Conservation (phyloP, 2,888 invertebrate genomes). For the Leuctra nigra region DNA sequence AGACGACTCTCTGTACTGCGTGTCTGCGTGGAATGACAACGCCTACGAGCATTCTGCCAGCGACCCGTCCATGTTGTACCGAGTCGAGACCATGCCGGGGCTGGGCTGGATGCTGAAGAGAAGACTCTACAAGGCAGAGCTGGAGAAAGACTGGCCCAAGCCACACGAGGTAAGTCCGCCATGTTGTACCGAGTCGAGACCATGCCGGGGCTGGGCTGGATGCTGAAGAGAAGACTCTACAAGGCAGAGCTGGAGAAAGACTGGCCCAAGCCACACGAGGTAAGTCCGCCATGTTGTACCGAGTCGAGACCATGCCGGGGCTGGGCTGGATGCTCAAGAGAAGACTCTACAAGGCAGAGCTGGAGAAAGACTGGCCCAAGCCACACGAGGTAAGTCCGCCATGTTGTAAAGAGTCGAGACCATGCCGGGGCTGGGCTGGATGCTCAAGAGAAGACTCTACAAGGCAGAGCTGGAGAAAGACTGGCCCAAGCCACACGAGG, state of each 20-base stretch:
- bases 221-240: conserved; percentile 46
- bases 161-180: conserved; percentile 46
- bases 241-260: conserved; percentile 49
- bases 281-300: conserved; percentile 43
- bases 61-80: conserved; percentile 44
- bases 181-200: conserved; percentile 49
- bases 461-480: conserved; percentile 49
- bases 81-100: conserved; percentile 53
- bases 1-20: conserved; percentile 47
- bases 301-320: conserved; percentile 51
- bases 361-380: conserved; percentile 51
- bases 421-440: conserved; percentile 54
- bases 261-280: conserved; percentile 54
- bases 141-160: conserved; percentile 51
- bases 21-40: conserved; percentile 56
- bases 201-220: conserved; percentile 54
- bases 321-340: conserved; percentile 51
- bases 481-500: conserved; percentile 54
- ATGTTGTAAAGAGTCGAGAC: conserved; percentile 46
- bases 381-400: conserved; percentile 49
- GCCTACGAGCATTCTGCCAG: conserved; percentile 51
- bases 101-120: conserved; percentile 51
- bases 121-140: conserved; percentile 47
- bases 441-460: conserved; percentile 46
- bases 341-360: conserved; percentile 47